Base-by-base conservation (phyloP, 2,113 vertebrate species). In the Rhabdomys dilectus region DNA sequence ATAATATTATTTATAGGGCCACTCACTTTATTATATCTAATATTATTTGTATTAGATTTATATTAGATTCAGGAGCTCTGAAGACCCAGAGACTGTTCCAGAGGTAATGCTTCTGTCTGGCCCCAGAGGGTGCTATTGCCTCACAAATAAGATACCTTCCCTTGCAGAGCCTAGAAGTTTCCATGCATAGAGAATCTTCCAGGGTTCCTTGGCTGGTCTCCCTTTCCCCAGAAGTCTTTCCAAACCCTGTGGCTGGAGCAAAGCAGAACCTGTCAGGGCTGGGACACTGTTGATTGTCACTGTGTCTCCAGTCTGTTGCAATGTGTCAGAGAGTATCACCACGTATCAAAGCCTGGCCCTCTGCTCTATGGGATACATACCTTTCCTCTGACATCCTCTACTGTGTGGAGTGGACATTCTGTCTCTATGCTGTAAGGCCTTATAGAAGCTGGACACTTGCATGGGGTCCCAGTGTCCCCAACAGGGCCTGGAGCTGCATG, bases 41-140 rank as follows among this genome's bases (percentile, higher is more conserved):
- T 42, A 42, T 42, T 68, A 19, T 17, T 39, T 72, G 17, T 72
- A n/a, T n/a, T 66, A 66, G 64, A 34, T 66, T 21, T 36, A 26
- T 39, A 24, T 15, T 24, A 42, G 42, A 29, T 36, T 2, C 53
- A 88, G 70, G 13, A 56, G 9, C 62, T 34, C 42, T 22, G 87
- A 51, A 92, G 76, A 42, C 21, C 29, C 58, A 39, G 34, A 96
- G 96, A 96, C 96, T 75, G 75, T 96, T 96, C 95, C 95, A 97
- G 96, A 96, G 80, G 70, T 85, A 98, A 87, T 97, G 2, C 90
- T 70, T 64, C 45, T 92, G n/a, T 94, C 82, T 51, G 85, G 85
- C 95, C 45, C 91, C 75, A 97, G 97, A 6, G 76, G 96, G 96
- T 51, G 94, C 96, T 96, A 12, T 97, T 97, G 96, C 60, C 95